Evolutionary conservation across 2,797 vertebrate genomes (phyloP), one percentile per base, ranked within the genome.

Genomic region (Anguilla pacifica): DNA sequence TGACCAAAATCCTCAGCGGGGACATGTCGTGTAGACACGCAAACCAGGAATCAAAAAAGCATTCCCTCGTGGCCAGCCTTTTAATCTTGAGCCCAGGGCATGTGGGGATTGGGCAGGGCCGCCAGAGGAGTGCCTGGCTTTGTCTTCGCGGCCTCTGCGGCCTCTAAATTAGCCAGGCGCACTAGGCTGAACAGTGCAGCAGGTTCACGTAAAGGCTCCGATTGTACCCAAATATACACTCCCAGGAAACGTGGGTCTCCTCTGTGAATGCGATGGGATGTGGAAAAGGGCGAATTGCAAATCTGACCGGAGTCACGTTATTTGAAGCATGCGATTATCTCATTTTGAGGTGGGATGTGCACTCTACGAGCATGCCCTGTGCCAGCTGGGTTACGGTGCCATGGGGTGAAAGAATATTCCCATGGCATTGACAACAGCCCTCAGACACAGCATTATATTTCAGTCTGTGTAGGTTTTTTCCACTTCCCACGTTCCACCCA

Each of bases 111-210:
- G 92, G 92, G 91, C 89, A 89, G 91, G 89, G 59, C 46, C 77
- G 55, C 64, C 43, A 84, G n/a, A 64, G 43, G 57, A 92, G 85
- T 88, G 57, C 85, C 92, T 89, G 93, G 91, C 94, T 94, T 93
- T 93, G 92, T 95, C 93, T 91, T 85, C 82, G 91, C 91, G 61
- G 72, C 72, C 91, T 90, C 91, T 94, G 94, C 89, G 93, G 94
- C 93, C 86, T 87, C 90, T 89, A 88, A 86, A 91, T 92, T 39
- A 0, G 87, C 86, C 90, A 46, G 43, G 5, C 43, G 43, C 43
- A 46, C 89, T 91, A 15, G 87, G n/a, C 43, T 15, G n/a, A 51
- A 7, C 90, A 93, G 93, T 90, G 90, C 91, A 93, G 55, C 53
- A 88, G 82, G 94, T 95, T 96, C 93, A 91, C 85, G 87, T 39